phyloP scores from a whole-genome alignment of 2,888 invertebrate genomes.

The Actias luna region DNA sequence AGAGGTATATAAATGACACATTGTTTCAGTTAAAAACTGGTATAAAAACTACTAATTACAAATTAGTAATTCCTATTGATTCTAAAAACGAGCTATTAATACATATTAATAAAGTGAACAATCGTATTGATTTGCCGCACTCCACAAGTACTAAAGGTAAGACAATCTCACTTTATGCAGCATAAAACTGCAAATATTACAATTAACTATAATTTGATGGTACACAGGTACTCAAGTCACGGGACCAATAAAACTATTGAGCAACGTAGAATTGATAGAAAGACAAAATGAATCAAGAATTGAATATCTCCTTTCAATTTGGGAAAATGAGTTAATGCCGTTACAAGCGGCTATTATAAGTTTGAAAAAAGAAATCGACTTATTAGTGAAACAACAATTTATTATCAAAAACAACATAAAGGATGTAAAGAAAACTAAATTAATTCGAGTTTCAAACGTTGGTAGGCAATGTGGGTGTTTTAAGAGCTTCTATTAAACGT shows the following conservation, averaged over 20 bases:
- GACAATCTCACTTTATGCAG: neutral
- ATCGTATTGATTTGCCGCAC: conserved; percentile 12
- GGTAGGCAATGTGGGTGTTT: conserved; percentile 46
- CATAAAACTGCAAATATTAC: neutral
- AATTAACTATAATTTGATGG: neutral
- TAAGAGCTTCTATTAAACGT: conserved; percentile 20
- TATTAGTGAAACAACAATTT: conserved; percentile 44
- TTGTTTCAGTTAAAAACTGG: conserved; percentile 43
- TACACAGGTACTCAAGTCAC: neutral
- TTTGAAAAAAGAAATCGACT: conserved; percentile 53
- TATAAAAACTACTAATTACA: conserved; percentile 37
- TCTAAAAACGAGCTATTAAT: conserved; percentile 44
- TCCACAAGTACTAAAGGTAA: conserved; percentile 14
- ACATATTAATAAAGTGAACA: conserved; percentile 34
- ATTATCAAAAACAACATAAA: conserved; percentile 38
- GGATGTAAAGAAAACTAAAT: conserved; percentile 29
- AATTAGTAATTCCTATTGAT: conserved; percentile 53
- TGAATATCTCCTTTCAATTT: conserved; percentile 36
- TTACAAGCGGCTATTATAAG: conserved; percentile 51
- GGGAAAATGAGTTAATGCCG: conserved; percentile 58
- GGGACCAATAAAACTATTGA: neutral
- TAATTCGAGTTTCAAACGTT: conserved; percentile 29
- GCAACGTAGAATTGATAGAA: conserved; percentile 12
- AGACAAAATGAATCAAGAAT: conserved; percentile 5
- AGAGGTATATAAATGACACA: conserved; percentile 33